Evolutionary conservation across 2,113 vertebrate genomes (phyloP).

Genomic region (Triplophysa dalaica): DNA sequence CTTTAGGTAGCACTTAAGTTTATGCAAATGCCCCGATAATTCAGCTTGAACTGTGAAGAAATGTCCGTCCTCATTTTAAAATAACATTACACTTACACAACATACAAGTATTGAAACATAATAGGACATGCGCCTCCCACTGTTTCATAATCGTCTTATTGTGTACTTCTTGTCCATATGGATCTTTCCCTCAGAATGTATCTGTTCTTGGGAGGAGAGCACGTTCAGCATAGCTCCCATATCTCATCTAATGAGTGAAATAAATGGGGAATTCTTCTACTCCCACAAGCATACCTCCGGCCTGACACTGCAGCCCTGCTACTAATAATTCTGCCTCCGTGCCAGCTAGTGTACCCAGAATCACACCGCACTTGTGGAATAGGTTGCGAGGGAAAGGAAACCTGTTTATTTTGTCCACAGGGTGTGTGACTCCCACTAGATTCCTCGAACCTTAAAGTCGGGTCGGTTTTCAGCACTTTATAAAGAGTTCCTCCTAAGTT

Average conservation of each 20-base stretch:
- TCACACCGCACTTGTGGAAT: conserved; percentile 43
- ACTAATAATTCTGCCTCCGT: conserved; percentile 48
- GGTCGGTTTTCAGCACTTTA: no score
- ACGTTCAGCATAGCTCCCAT: conserved; percentile 52
- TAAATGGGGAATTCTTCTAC: conserved; percentile 53
- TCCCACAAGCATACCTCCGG: conserved; percentile 62
- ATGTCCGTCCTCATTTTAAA: neutral
- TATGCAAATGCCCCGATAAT: neutral
- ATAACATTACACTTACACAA: neutral
- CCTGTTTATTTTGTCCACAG: conserved; percentile 37
- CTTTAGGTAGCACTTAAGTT: neutral
- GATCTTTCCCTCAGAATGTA: conserved; percentile 28
- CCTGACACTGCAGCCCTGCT: conserved; percentile 52
- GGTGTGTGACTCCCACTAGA: conserved; percentile 55
- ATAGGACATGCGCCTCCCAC: neutral
- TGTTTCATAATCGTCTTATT: neutral
- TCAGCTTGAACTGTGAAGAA: neutral
- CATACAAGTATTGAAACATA: neutral
- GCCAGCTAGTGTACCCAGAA: conserved; percentile 55
- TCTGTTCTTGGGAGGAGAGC: conserved; percentile 42
- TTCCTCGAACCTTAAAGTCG: conserved; percentile 32
- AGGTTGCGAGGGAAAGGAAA: conserved; percentile 48
- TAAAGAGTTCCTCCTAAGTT: no score
- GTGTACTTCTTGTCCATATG: neutral
- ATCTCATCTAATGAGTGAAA: conserved; percentile 55